These are phyloP conservation scores for Lordiphosa collinella DNA, from an alignment of 1,140 invertebrate species.

Conservation along the genomic window DNA sequence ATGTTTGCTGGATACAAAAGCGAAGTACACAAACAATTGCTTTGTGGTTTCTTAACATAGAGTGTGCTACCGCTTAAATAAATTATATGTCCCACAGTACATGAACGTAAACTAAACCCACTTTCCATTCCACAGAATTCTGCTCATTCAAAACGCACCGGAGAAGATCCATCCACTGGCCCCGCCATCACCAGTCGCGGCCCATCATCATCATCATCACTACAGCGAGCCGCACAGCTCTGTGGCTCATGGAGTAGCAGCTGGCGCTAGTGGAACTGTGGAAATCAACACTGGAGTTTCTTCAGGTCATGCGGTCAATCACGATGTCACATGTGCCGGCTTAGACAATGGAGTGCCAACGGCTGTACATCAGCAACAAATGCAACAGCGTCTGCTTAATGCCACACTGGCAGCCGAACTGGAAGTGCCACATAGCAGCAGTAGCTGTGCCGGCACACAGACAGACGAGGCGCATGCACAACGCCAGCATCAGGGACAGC, in stretches of 20 bases:
- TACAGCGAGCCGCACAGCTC: slow-evolving; percentile 35
- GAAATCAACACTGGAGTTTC: slow-evolving; percentile 45
- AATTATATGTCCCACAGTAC: too few species aligned
- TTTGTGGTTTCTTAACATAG: too few species aligned
- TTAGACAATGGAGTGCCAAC: slow-evolving; percentile 34
- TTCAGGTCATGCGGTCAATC: slow-evolving; percentile 20
- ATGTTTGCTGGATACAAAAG: too few species aligned
- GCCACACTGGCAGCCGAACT: slow-evolving; percentile 52
- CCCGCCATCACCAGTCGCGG: slow-evolving; percentile 80
- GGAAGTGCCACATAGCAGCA: slow-evolving; percentile 49
- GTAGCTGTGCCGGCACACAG: slow-evolving; percentile 57
- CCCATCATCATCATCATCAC: slow-evolving; percentile 48
- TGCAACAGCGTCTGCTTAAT: slow-evolving; percentile 52
- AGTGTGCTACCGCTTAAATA: too few species aligned
- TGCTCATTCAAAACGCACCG: slow-evolving; percentile 94
- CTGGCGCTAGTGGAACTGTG: slow-evolving; percentile 36
- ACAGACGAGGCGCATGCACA: slow-evolving; percentile 58
- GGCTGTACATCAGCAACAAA: slow-evolving; percentile 41
- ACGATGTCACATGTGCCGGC: slow-evolving; percentile 35
- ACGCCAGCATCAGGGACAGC: slow-evolving; percentile 8
- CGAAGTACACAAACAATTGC: too few species aligned
- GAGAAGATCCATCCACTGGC: slow-evolving; percentile 84
- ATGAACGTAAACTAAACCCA: background rate
- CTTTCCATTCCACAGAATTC: slow-evolving; percentile 83
- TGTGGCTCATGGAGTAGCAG: slow-evolving; percentile 26